Base-by-base conservation (phyloP, 1,140 invertebrate species). In the Leptoteleia sp. region DNA sequence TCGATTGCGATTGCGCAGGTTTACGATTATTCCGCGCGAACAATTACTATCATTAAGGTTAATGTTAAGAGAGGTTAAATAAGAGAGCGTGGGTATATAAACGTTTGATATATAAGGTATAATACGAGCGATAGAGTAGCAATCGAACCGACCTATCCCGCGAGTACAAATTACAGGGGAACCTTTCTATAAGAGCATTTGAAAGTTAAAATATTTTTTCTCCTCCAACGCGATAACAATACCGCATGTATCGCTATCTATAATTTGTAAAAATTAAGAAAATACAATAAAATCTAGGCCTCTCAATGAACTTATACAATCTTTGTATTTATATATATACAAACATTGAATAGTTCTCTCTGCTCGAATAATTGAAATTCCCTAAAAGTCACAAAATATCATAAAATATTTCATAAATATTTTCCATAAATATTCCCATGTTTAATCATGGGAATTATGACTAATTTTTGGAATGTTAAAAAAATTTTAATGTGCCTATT, bases 61-160 rank as follows among this genome's bases (percentile, higher is more conserved):
- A 65, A 73, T 65, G 50, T 73, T 73, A 75, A 75, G 27, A 42
- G 61, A 61, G 72, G 62, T 76, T 76, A 76, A 65, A 76, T 62
- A 76, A 76, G 72, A 75, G 59, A 76, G 55, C 72, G 72, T 76
- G 64, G 64, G 64, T 62, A 62, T 62, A 59, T 67, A 67, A 75
- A 43, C 37, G 61, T 67, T 75, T 57, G 40, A 61, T 75, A 59
- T 15, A 38, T 45, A 12, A 12, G 33, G 17, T 54, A 64, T 55
- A 57, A 64, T 64, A 16, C 16, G 40, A 55, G 16, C 55, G 35
- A 54, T 71, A 54, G 25, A 42, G 11, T 45, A 42, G 67, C 54
- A 62, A 71, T 61, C 47, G 45, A 62, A 47, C 19, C 6, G 29
- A 40, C 7, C 45, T 54, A 67, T 68, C 13, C 37, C 3, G 19